phyloP scores from a whole-genome alignment of 1,140 invertebrate genomes.

The Zaprionus inermis region DNA sequence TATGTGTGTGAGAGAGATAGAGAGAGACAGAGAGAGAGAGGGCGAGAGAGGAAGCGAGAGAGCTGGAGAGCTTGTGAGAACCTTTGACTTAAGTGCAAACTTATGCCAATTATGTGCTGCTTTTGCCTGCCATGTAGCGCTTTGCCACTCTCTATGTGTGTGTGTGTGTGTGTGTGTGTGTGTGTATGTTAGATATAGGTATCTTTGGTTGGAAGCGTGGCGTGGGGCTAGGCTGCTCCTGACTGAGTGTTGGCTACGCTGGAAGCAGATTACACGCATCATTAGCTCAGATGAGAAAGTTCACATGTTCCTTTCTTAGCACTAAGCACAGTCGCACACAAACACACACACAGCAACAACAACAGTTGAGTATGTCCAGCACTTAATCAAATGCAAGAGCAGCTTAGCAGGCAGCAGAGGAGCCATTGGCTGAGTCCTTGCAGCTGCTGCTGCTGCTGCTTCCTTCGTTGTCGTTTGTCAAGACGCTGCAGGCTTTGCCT shows the following conservation, averaged over 20 bases:
- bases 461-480: constrained; percentile 31
- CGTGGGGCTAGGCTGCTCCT: neutral
- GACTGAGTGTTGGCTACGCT: neutral
- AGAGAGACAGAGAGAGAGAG: too few relatives aligned
- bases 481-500: constrained; percentile 31
- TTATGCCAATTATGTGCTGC: constrained; percentile 78
- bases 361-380: constrained; percentile 52
- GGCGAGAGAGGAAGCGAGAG: too few relatives aligned
- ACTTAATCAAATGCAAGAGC: constrained; percentile 77
- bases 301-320: constrained; percentile 66
- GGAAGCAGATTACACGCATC: constrained; percentile 75
- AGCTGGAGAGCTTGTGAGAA: constrained; percentile 18
- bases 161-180: neutral
- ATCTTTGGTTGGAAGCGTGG: neutral
- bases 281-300: constrained; percentile 81
- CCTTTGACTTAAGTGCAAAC: constrained; percentile 78
- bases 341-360: constrained; percentile 18
- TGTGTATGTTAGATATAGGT: neutral
- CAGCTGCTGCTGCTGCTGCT: constrained; percentile 16
- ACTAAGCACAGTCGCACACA: constrained; percentile 63
- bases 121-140: constrained; percentile 50
- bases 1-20: constrained; percentile 3
- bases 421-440: neutral
- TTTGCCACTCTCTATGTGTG: constrained; percentile 13
- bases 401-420: constrained; percentile 11